Base-by-base conservation (phyloP, 2,888 invertebrate genomes). In the Phortica magna region DNA sequence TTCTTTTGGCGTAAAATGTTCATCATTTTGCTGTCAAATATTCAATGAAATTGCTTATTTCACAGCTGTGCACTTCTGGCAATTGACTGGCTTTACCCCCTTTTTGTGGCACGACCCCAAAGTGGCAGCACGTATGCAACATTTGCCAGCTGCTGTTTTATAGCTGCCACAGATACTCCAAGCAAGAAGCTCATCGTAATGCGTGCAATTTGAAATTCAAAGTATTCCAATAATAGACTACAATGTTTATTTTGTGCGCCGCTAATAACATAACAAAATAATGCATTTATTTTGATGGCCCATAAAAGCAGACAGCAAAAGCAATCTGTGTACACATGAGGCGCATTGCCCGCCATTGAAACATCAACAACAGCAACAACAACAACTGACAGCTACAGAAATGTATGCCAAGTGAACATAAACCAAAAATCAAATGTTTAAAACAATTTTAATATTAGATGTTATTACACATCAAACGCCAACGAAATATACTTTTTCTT, bases 251-350 rank as follows among this genome's bases (percentile, higher is more conserved):
- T 53, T 53, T 31, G 31, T 31, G 31, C 31, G 53, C 31, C 5
- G 12, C 53, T 53, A 53, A n/a, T 14, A 14, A 5, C 12, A 53
- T 14, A 53, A n/a, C 53, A 53, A 53, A 53, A 53, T 53, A 53
- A 53, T 53, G 53, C 53, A 53, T 53, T 53, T 53, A 53, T 53
- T 53, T 53, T 53, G 53, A 53, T 53, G 53, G 53, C 53, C 53
- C n/a, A 53, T 53, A 53, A 53, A 53, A 53, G 53, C 2, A 14
- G 10, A 14, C 53, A 53, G n/a, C 53, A 53, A 14, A 3, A n/a
- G 31, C 31, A 14, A 53, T 53, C n/a, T 53, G 2, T 53, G 7
- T 6, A 53, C 53, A 53, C 53, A 53, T 53, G 53, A n/a, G 12
- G 53, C 53, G 2, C 53, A n/a, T 14, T 2, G 12, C 10, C 10